phyloP scores from a whole-genome alignment of 92 coral and sea anemone species.

The Chrysogorgia sp. region DNA sequence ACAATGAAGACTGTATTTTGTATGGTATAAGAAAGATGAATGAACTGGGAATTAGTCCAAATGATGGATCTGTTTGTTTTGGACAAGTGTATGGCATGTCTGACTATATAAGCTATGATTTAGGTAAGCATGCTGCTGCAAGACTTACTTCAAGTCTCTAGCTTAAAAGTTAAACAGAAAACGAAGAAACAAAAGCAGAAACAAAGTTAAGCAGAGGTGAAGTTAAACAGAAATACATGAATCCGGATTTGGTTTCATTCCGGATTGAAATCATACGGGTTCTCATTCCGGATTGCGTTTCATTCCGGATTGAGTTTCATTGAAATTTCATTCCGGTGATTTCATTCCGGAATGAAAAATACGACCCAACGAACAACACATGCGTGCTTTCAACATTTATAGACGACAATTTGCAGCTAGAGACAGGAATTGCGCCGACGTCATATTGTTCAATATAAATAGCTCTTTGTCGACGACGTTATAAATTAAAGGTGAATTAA shows the following conservation, averaged over 20 bases:
- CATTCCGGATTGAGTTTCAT: no score
- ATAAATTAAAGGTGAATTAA: no score
- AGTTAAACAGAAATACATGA: not conserved
- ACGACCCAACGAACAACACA: not conserved
- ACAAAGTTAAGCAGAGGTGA: not conserved
- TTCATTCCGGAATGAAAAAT: not conserved
- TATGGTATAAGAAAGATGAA: constrained; percentile 68
- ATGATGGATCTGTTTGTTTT: constrained; percentile 68
- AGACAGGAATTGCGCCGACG: no score
- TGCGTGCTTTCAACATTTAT: no score
- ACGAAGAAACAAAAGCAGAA: not conserved
- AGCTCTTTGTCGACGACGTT: no score
- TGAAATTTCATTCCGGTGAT: no score
- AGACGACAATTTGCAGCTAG: no score
- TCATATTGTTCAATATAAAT: no score
- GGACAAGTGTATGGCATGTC: constrained; percentile 97
- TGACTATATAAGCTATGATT: constrained; percentile 79
- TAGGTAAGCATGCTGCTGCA: constrained; percentile 63
- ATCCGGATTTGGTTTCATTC: no score
- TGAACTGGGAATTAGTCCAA: constrained; percentile 60
- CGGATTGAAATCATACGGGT: no score
- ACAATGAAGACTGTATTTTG: constrained; percentile 82
- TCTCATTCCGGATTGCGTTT: no score
- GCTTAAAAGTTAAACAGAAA: not conserved
- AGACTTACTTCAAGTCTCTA: not conserved